These are phyloP conservation scores for Omphaloscelis lunosa DNA, from an alignment of 2,888 invertebrate species.

Conservation along the genomic window DNA sequence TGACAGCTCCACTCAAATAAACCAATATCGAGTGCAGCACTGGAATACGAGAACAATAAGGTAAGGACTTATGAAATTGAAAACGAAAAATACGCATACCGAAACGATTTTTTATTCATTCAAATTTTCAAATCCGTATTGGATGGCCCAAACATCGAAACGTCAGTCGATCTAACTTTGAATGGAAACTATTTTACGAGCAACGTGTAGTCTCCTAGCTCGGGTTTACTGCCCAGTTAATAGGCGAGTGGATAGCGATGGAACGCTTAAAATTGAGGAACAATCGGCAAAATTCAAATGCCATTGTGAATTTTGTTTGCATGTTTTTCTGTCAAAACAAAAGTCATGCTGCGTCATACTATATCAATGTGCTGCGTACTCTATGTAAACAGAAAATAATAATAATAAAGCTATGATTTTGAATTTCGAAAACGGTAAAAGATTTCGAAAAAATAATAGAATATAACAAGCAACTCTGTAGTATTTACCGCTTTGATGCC, in stretches of 20 bases:
- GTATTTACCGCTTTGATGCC: too few species aligned
- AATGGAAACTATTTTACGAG: constrained; percentile 64
- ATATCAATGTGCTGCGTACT: not conserved
- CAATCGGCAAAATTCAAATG: constrained; percentile 16
- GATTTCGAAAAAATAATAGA: not conserved
- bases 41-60: constrained; percentile 60
- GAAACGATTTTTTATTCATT: constrained; percentile 62
- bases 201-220: constrained; percentile 37
- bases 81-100: constrained; percentile 50
- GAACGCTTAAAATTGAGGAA: constrained; percentile 17
- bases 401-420: not conserved
- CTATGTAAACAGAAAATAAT: not conserved
- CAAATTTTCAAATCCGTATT: constrained; percentile 60
- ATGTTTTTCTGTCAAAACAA: not conserved
- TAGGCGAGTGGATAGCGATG: constrained; percentile 27
- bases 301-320: not conserved
- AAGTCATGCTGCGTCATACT: not conserved
- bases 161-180: constrained; percentile 60
- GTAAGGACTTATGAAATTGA: constrained; percentile 52
- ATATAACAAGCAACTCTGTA: not conserved
- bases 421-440: not conserved
- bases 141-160: constrained; percentile 55
- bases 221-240: constrained; percentile 43
- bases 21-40: constrained; percentile 41
- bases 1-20: constrained; percentile 40